These are phyloP conservation scores for Symphodus melops DNA, from an alignment of 2,113 vertebrate species.

Conservation along the genomic window DNA sequence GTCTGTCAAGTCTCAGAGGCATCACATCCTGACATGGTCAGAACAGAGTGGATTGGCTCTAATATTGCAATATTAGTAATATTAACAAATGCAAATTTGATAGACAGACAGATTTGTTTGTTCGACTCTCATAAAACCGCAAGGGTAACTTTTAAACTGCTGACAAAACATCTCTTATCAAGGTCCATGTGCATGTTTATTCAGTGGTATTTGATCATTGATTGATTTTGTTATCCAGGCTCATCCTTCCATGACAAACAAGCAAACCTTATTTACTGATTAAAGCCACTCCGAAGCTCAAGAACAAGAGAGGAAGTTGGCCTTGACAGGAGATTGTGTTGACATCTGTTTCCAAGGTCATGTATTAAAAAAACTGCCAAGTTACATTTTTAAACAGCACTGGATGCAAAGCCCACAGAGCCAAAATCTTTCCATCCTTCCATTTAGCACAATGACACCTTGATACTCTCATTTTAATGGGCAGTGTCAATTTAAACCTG, in stretches of 20 bases:
- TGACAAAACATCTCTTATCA: not conserved
- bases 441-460: conserved; percentile 11
- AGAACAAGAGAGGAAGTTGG: not conserved
- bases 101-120: not conserved
- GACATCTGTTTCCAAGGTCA: conserved; percentile 28
- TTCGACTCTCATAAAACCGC: not conserved
- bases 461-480: conserved; percentile 17
- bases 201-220: not conserved
- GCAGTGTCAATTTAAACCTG: conserved; percentile 33
- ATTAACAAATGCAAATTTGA: not conserved
- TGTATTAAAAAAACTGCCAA: not conserved
- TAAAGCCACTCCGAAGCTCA: not conserved
- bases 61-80: not conserved
- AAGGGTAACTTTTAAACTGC: not conserved
- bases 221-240: not conserved
- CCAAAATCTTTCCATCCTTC: not conserved
- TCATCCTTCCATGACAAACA: not conserved
- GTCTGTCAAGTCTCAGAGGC: not conserved
- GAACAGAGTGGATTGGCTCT: not conserved
- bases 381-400: not conserved
- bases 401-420: not conserved
- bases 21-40: not conserved
- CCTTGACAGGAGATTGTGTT: not conserved
- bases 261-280: not conserved
- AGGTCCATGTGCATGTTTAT: not conserved